Evolutionary conservation across 2,113 vertebrate species (phyloP), one percentile per base, ranked within the genome.

Genomic region (Pachycephala philippinensis): DNA sequence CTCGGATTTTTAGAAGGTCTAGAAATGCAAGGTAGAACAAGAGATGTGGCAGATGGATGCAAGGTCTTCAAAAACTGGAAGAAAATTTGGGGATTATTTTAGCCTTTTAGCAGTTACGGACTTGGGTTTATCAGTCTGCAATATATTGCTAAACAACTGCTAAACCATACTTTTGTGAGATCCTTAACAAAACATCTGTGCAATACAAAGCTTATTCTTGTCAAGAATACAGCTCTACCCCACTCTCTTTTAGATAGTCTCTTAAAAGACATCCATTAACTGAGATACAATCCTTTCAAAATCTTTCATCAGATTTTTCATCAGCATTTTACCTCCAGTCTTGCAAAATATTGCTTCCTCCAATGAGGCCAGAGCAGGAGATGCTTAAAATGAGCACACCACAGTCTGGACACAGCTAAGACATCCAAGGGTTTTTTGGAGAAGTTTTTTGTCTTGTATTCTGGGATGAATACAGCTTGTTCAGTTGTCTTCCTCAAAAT

Each of bases 1-100:
- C 94, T 96, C 70, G 68, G 91, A 89, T 63, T 91, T 93, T 88
- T 21, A 90, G 35, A 95, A 75, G 49, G 45, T 76, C 87, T 91
- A 89, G 75, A 94, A 96, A 91, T 59, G n/a, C 10, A 84, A 78
- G 77, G 72, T 60, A 78, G 64, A 85, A 69, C 47, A 70, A 69
- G 76, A 86, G 42, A 91, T 31, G 19, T 54, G 63, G 45, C 93
- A 91, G 84, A 87, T 64, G 63, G 84, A 94, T 72, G 24, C 19
- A 78, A 94, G 18, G 40, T 77, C 17, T 65, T 68, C 45, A 79
- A 89, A 85, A 91, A 21, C 0, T 50, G 4, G 13, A 92, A 63
- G 19, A 56, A 86, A 83, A 5, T 66, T 69, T 63, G 59, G 33
- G 15, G 7, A 10, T 70, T 90, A 39, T 86, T 81, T 92, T 70